These are phyloP conservation scores for Palythoa grandis DNA, from an alignment of 92 coral and sea anemone genomes.

Conservation along the genomic window DNA sequence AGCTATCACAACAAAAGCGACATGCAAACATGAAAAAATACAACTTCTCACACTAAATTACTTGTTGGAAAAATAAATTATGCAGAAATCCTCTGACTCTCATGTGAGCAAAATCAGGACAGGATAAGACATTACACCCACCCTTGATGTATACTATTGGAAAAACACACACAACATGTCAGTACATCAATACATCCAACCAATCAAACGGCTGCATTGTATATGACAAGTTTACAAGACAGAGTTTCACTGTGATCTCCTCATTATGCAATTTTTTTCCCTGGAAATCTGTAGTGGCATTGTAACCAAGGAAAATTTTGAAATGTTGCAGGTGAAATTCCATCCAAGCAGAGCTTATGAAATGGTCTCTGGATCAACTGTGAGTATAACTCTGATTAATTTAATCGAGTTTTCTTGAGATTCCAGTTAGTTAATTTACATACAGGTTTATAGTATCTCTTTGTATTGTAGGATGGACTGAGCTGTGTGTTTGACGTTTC, in stretches of 20 bases:
- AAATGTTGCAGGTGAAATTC: conserved; percentile 62
- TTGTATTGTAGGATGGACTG: conserved; percentile 74
- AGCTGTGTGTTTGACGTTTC: conserved; percentile 79
- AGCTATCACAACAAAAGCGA: too few species aligned
- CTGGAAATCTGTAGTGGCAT: not conserved
- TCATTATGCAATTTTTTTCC: not conserved
- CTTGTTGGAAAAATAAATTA: too few species aligned
- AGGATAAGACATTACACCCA: too few species aligned
- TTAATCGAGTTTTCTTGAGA: not conserved
- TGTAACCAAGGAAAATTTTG: not conserved
- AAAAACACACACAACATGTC: too few species aligned
- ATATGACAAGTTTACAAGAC: too few species aligned
- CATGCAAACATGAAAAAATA: too few species aligned
- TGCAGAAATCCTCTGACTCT: too few species aligned
- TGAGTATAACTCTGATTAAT: conserved; percentile 46
- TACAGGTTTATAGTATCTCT: not conserved
- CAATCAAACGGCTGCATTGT: not conserved
- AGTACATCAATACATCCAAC: not conserved
- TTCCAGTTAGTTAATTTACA: not conserved
- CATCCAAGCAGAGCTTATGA: conserved; percentile 69
- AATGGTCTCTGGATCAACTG: conserved; percentile 82
- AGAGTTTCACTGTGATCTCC: not conserved
- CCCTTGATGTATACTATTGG: too few species aligned
- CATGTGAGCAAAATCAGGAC: too few species aligned
- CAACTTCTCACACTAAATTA: too few species aligned